Percentiles rank a stretch among this genome's conserved stretches.
These are phyloP conservation scores for Pristis pectinata DNA, from an alignment of 2,797 vertebrate species.

Conservation along the genomic window DNA sequence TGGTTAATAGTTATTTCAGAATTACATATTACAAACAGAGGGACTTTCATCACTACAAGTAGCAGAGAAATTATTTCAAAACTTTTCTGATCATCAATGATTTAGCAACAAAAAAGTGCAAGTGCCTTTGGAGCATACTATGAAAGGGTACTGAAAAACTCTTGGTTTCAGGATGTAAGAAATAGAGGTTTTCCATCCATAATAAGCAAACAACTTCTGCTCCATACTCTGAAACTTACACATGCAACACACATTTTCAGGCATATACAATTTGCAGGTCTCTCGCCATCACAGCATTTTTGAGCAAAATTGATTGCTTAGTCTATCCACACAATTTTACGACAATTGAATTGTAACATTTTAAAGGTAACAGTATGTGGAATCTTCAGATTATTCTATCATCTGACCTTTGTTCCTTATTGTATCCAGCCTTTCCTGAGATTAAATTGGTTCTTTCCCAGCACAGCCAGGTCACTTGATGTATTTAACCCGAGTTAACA, in stretches of 20 bases:
- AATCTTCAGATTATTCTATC: background rate
- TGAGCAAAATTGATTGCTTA: background rate
- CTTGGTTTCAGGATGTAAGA: background rate
- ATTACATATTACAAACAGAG: background rate
- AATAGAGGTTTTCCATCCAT: background rate
- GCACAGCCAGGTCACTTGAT: too few species aligned
- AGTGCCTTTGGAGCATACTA: background rate
- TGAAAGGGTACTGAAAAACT: constrained; percentile 13
- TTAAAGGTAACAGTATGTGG: background rate
- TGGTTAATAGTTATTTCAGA: background rate
- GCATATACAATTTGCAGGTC: background rate
- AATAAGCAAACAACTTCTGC: background rate
- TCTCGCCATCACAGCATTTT: background rate
- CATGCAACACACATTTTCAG: background rate
- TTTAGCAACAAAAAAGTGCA: background rate
- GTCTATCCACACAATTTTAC: background rate
- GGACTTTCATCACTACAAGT: background rate
- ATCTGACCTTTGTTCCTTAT: background rate
- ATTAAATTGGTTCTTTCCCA: background rate
- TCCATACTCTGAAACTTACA: background rate
- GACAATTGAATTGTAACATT: background rate
- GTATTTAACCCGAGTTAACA: background rate
- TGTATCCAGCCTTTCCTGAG: background rate
- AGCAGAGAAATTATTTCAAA: background rate
- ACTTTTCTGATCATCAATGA: background rate